Evolutionary conservation across 2,888 invertebrate genomes (phyloP).

Genomic region (Rhagophthalmus giganteus): DNA sequence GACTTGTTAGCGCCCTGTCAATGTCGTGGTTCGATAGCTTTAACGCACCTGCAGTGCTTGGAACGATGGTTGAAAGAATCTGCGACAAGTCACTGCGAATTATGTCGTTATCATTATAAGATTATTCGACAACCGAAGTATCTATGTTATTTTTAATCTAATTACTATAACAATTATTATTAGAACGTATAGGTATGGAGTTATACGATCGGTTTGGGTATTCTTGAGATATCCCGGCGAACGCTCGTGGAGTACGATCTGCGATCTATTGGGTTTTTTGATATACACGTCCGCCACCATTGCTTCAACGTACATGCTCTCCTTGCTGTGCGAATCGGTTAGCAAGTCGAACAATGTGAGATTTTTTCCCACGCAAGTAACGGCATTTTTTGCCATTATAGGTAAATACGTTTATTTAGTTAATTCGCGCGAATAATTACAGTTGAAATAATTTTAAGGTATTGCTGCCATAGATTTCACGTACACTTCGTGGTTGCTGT

Average conservation of each 20-base stretch:
- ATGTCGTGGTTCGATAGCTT: slow-evolving; percentile 60
- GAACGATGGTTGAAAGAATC: slow-evolving; percentile 63
- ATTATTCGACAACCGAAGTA: slow-evolving; percentile 55
- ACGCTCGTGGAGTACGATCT: slow-evolving; percentile 53
- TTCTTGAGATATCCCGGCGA: slow-evolving; percentile 55
- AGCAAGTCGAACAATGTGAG: slow-evolving; percentile 44
- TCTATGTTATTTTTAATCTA: background rate
- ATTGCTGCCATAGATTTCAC: slow-evolving; percentile 55
- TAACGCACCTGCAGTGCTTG: slow-evolving; percentile 61
- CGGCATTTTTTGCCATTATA: slow-evolving; percentile 51
- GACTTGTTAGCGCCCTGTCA: slow-evolving; percentile 59
- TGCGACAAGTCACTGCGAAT: slow-evolving; percentile 59
- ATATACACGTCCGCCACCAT: slow-evolving; percentile 59
- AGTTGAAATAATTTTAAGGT: slow-evolving; percentile 29
- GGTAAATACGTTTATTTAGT: slow-evolving; percentile 43
- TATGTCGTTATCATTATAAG: slow-evolving; percentile 60
- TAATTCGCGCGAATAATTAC: no score
- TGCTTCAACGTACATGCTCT: slow-evolving; percentile 53
- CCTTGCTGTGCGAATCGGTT: slow-evolving; percentile 52
- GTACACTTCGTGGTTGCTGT: slow-evolving; percentile 54
- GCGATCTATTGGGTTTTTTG: slow-evolving; percentile 57
- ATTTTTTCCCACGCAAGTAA: slow-evolving; percentile 45
- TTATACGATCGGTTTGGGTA: slow-evolving; percentile 49
- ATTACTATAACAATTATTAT: background rate
- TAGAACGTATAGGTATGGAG: slow-evolving; percentile 41